These are phyloP conservation scores for Bombyx mandarina DNA, from an alignment of 1,140 invertebrate species.

Conservation along the genomic window DNA sequence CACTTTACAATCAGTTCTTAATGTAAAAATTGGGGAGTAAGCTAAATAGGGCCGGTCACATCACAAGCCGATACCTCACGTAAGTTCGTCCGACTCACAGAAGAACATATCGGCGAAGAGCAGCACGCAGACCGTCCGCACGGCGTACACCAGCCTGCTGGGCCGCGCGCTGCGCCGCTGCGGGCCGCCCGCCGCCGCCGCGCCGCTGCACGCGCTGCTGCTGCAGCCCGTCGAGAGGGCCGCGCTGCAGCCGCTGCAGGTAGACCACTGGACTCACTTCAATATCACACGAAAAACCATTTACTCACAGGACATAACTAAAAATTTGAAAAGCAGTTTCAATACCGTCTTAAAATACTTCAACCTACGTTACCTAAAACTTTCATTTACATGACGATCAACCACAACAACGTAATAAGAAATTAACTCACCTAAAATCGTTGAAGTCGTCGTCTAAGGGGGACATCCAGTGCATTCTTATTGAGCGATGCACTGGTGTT, in stretches of 20 bases:
- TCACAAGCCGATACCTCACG: background rate
- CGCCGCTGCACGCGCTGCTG: conserved; percentile 73
- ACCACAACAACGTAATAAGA: too few species aligned
- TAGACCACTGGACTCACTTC: conserved; percentile 19
- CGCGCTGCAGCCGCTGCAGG: conserved; percentile 75
- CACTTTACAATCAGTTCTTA: too few species aligned
- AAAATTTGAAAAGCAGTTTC: too few species aligned
- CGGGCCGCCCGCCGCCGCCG: conserved; percentile 60
- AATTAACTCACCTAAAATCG: too few species aligned
- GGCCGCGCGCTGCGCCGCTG: conserved; percentile 68
- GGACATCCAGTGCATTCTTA: too few species aligned
- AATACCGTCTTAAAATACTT: too few species aligned
- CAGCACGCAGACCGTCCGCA: conserved; percentile 82
- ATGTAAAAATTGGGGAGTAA: too few species aligned
- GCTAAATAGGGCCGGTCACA: background rate
- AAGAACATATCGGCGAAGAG: conserved; percentile 86
- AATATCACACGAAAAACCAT: background rate
- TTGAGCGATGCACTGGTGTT: too few species aligned
- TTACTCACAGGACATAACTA: too few species aligned
- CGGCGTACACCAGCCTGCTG: conserved; percentile 84
- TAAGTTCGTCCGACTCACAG: conserved; percentile 38
- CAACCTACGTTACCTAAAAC: too few species aligned
- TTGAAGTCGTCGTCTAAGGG: too few species aligned
- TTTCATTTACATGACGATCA: too few species aligned
- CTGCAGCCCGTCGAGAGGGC: conserved; percentile 81